These are phyloP conservation scores for Malurus elegans DNA, from an alignment of 2,113 vertebrate species.

Conservation along the genomic window DNA sequence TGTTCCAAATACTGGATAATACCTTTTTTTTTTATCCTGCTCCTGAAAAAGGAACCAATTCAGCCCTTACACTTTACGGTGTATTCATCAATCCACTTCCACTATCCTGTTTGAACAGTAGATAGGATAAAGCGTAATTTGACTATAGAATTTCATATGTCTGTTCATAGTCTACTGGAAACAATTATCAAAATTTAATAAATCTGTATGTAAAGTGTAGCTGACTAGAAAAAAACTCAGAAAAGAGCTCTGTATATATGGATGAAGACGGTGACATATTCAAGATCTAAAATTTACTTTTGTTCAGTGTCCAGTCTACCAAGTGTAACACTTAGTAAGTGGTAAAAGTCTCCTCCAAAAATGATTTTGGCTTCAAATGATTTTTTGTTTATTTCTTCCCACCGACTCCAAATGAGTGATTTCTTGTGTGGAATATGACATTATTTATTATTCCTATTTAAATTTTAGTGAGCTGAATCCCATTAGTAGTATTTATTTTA, in stretches of 20 bases:
- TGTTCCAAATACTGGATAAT: background rate
- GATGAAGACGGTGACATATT: background rate
- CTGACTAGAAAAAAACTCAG: background rate
- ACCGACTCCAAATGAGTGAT: background rate
- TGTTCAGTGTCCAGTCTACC: background rate
- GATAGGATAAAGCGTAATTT: background rate
- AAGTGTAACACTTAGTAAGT: background rate
- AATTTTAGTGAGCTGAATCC: background rate
- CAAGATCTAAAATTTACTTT: background rate
- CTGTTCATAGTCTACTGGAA: background rate
- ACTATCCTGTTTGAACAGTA: background rate
- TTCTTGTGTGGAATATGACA: background rate
- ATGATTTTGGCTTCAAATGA: background rate
- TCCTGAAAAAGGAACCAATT: background rate
- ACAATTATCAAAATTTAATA: background rate
- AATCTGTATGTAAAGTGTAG: background rate
- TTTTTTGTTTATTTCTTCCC: background rate
- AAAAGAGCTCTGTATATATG: background rate
- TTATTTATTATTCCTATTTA: background rate
- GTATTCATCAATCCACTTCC: background rate
- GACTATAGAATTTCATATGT: background rate
- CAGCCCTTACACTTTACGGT: background rate
- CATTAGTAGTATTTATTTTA: background rate
- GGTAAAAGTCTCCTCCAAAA: background rate
- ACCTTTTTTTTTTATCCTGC: background rate